Percentiles rank a stretch among this genome's conserved stretches.
Evolutionary conservation across 2,113 vertebrate species (phyloP).

Genomic region (Deroptyus accipitrinus): DNA sequence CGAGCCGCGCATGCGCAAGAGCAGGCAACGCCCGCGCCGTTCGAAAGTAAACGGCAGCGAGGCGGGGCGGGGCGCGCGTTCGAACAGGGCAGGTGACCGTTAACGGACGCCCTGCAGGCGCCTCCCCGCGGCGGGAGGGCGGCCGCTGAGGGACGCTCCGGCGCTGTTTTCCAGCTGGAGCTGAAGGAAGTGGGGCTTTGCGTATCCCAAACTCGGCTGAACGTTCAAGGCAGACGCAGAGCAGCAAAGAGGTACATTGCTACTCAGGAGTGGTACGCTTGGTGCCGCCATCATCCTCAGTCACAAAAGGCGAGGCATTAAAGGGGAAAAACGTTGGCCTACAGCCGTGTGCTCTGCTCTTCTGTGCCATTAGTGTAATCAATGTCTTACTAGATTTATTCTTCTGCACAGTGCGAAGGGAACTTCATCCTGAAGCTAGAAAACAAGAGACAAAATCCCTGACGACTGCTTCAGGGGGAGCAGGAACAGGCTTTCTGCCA

Average conservation of each 20-base stretch:
- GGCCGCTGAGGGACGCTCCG: rapidly evolving
- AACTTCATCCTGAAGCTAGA: not conserved
- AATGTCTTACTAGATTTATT: rapidly evolving
- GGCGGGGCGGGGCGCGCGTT: not conserved
- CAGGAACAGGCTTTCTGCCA: rapidly evolving
- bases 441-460: rapidly evolving
- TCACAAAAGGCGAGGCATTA: rapidly evolving
- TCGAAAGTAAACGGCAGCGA: not conserved
- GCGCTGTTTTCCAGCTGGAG: not conserved
- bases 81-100: not conserved
- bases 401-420: rapidly evolving
- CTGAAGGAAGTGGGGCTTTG: not conserved
- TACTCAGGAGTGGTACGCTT: too few relatives aligned
- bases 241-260: not conserved
- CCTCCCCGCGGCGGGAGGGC: too few relatives aligned
- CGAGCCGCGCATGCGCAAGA: not conserved
- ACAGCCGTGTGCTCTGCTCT: too few relatives aligned
- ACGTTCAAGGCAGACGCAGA: not conserved
- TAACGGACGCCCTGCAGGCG: not conserved
- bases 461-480: rapidly evolving
- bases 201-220: not conserved
- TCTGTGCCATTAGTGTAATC: not conserved
- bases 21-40: not conserved
- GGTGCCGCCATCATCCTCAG: not conserved
- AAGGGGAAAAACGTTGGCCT: not conserved